Base-by-base conservation (phyloP, 2,888 invertebrate genomes). In the Augochlorella aurata region DNA sequence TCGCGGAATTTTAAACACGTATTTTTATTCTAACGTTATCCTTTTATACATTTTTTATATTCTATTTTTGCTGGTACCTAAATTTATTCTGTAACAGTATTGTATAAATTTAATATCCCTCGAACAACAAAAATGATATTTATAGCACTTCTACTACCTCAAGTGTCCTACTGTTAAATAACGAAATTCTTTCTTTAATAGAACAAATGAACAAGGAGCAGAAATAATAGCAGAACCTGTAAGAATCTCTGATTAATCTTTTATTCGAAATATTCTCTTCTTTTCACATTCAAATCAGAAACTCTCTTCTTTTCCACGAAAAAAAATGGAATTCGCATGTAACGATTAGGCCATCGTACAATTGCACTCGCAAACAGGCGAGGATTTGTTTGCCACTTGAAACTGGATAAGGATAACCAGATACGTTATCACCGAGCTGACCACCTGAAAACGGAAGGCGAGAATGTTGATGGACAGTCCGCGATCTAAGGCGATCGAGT, bases 371-470 rank as follows among this genome's bases (percentile, higher is more conserved):
- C 7, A 21, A 44, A 7, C 8, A 5, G 10, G 1, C 24, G 24
- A 0, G 50, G 1, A 8, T 54, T 65, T 14, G 9, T 12, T 54
- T 18, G 24, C 74, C 73, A 54, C 45, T 74, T 89, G 77, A 70
- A 90, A 90, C 75, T 90, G 89, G 21, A 90, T 77, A 44, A 90
- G 83, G 77, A 91, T 89, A 29, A 91, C 86, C 72, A 91, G 77
- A 44, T 90, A 90, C 8, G 90, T 89, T 0, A 81, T 81, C 65
- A 84, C 79, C 5, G 88, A 84, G 16, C 83, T 81, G 63, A 87
- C 47, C 68, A 90, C 80, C 90, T 91, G 70, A 47, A 21, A 71
- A 77, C 69, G 38, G 78, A 74, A 82, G 24, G 8, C 8, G 16
- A 70, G 18, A 18, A 38, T 7, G 38, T 38, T 38, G 16, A 10